A percentile compares a stretch with the other conserved stretches of the same genome.
Evolutionary conservation across 2,797 vertebrate genomes (phyloP).

Genomic region (Tinamus major): DNA sequence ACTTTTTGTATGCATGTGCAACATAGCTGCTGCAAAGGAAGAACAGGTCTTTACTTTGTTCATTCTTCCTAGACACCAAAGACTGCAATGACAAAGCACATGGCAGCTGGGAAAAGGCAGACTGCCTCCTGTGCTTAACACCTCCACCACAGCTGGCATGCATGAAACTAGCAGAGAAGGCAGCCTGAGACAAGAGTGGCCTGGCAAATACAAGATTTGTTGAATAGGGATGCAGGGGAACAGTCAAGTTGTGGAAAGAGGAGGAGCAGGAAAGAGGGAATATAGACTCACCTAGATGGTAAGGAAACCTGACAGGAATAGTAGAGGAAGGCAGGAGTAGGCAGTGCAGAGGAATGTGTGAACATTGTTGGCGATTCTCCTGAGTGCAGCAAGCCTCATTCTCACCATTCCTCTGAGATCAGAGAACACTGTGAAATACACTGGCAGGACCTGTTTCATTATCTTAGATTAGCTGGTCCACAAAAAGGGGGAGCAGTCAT

Average conservation of each 20-base stretch:
- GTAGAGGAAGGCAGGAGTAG: constrained; percentile 64
- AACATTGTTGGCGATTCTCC: constrained; percentile 58
- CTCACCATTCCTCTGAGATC: constrained; percentile 52
- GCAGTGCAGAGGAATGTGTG: constrained; percentile 64
- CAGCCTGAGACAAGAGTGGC: constrained; percentile 1
- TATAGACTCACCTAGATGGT: constrained; percentile 65
- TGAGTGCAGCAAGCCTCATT: constrained; percentile 18
- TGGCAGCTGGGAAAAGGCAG: constrained; percentile 6
- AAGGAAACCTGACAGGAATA: constrained; percentile 68
- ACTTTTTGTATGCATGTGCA: not conserved
- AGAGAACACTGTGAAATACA: constrained; percentile 61
- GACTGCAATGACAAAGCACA: constrained; percentile 13
- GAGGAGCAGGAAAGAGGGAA: constrained; percentile 62
- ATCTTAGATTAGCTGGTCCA: constrained; percentile 41
- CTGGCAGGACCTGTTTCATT: constrained; percentile 44
- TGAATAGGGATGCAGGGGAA: not conserved
- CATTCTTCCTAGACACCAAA: not conserved
- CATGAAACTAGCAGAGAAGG: not conserved
- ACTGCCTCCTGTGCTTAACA: not conserved
- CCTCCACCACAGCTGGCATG: not conserved
- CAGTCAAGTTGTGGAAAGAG: constrained; percentile 13
- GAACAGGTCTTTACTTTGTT: not conserved
- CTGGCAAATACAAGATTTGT: not conserved
- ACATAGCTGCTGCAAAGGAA: not conserved
- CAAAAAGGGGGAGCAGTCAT: constrained; percentile 14